Base-by-base conservation (phyloP, 2,113 vertebrate genomes). In the Oplegnathus fasciatus region DNA sequence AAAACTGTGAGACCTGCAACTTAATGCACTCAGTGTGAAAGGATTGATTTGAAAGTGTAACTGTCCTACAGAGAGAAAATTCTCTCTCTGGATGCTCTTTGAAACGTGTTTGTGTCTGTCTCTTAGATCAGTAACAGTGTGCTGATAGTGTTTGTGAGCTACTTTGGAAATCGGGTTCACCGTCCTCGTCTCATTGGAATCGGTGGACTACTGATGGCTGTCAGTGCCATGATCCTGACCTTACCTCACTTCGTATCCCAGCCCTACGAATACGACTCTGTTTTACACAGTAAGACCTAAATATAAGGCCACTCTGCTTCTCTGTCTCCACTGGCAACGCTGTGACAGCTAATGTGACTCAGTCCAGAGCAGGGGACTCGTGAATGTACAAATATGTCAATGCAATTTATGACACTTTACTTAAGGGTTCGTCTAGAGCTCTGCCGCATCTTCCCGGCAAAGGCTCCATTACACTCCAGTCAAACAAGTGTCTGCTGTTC, bases 111-210 rank as follows among this genome's bases (percentile, higher is more conserved):
- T 79, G 20, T 75, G 8, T 91, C 32, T 67, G 84, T 93, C 86
- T 83, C 79, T 24, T 82, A 99, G 98, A 94, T 99, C 2, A 97
- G 98, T 88, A 99, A 99, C 15, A 95, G 97, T 13, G 81, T 95
- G 67, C 96, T 99, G 88, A 99, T 99, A 78, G 96, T 97, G 90
- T 99, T 99, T 0, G 96, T 99, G 86, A 99, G 98, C 95, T 99
- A 99, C 93, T 97, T 99, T 0, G 98, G 98, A 73, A 97, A 95
- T 73, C 95, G 97, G 0, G 96, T 99, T 5, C 97, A 99, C 91
- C 97, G 98, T 7, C 98, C 98, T 0, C 94, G 97, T 1, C 10
- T 97, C 28, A 99, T 99, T 0, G 98, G 98, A 1, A 0, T 96
- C 0, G 98, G 98, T 0, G 97, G 97, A 4, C 90, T 99, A 28